Evolutionary conservation across 2,888 invertebrate genomes (phyloP).

Genomic region (Callyntrura guangdongensis): DNA sequence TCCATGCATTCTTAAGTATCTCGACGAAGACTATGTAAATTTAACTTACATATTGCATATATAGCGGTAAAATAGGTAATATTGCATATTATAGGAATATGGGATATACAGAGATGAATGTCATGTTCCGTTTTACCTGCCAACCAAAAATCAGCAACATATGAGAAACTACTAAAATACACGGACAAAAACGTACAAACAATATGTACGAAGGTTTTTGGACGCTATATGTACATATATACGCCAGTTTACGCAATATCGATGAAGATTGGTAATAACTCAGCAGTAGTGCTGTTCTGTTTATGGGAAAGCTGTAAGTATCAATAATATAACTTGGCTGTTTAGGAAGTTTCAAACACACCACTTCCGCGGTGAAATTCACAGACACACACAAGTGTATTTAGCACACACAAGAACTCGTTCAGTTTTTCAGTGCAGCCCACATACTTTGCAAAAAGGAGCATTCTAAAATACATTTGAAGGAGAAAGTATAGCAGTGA

Average conservation of each 20-base stretch:
- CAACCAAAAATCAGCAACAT: constrained; percentile 52
- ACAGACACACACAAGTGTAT: not conserved
- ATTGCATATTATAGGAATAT: not conserved
- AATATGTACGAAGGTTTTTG: not conserved
- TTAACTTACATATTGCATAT: constrained; percentile 8
- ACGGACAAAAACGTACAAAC: not conserved
- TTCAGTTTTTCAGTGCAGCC: too few relatives aligned
- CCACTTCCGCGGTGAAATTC: not conserved
- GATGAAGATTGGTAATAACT: not conserved
- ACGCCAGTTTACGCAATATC: not conserved
- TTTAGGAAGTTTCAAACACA: not conserved
- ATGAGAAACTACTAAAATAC: not conserved
- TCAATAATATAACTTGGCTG: not conserved
- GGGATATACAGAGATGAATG: not conserved
- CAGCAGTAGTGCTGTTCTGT: constrained; percentile 4
- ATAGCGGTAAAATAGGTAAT: not conserved
- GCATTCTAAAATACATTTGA: too few relatives aligned
- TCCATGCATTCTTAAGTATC: constrained; percentile 42
- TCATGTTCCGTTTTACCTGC: constrained; percentile 47
- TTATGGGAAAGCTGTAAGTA: not conserved
- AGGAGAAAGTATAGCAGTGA: not conserved
- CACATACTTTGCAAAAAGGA: too few relatives aligned
- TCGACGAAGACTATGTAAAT: not conserved
- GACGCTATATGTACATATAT: not conserved
- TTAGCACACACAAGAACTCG: not conserved